Conservation (phyloP, 2,888 invertebrate genomes). For the Neelides folsomi region DNA sequence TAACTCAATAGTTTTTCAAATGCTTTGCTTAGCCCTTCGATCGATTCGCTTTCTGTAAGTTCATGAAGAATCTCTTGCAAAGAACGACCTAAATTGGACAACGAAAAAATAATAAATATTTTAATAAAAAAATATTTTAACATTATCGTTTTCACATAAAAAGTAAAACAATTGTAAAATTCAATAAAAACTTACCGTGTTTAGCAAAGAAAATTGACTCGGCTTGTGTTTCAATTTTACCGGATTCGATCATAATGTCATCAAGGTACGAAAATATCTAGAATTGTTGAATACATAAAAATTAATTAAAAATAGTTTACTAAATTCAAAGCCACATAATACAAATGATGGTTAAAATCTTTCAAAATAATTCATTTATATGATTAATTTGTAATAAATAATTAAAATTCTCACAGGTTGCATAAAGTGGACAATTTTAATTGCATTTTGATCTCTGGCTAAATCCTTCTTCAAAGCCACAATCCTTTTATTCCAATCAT, state of each 20-base stretch:
- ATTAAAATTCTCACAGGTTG: conserved; percentile 15
- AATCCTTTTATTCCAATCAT: conserved; percentile 23
- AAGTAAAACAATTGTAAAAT: too few relatives aligned
- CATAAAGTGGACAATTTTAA: conserved; percentile 20
- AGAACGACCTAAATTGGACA: background rate
- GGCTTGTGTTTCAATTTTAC: conserved; percentile 12
- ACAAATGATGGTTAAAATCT: too few relatives aligned
- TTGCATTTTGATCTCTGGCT: conserved; percentile 12
- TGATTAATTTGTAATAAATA: background rate
- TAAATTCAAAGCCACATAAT: too few relatives aligned
- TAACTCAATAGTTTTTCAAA: conserved; percentile 5
- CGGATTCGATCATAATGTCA: conserved; percentile 9
- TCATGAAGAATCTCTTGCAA: background rate
- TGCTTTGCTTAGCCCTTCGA: background rate
- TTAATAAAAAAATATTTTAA: too few relatives aligned
- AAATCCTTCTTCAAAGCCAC: conserved; percentile 22
- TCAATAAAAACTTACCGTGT: too few relatives aligned
- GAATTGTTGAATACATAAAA: conserved; percentile 2
- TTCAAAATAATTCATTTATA: too few relatives aligned
- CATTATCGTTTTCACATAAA: too few relatives aligned
- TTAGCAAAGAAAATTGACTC: conserved; percentile 12
- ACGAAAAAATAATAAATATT: too few relatives aligned
- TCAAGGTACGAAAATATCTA: conserved; percentile 20
- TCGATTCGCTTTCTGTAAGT: background rate
- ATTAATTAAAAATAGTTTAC: too few relatives aligned